Evolutionary conservation across 2,113 vertebrate genomes (phyloP), one percentile per base, ranked within the genome.

Genomic region (Sander vitreus): DNA sequence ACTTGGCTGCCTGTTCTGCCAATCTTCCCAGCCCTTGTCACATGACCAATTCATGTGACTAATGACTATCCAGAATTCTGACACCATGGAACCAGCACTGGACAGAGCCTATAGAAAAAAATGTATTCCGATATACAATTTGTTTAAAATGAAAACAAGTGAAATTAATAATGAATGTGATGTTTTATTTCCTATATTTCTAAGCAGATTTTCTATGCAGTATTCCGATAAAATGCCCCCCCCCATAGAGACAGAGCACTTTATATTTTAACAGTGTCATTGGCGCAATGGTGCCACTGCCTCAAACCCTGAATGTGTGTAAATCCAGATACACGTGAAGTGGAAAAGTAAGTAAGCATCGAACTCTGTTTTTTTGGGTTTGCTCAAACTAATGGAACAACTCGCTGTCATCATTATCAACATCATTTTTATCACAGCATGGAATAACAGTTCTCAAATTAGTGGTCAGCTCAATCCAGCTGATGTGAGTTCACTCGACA

Each of bases 401-500:
- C 48, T 72, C 16, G 69, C 51, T 59, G 1, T 18, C 21, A 64
- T 76, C 55, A 12, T 71, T 48, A 67, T 6, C 58, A 64, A 3
- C 14, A 4, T 63, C 16, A 15, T 83, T 48, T 73, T 84, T 30
- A 78, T 55, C 51, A 12, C 30, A 51, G 30, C 23, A 5, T 47
- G 36, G 39, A 82, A 62, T 43, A 53, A 72, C 65, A 64, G 63
- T 63, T 84, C 47, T 43, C 23, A 55, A 25, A 69, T 14, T 39
- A 19, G 59, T 13, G 4, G 11, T 62, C 51, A 74, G 59, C 57
- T 70, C 23, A 55, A 25, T 45, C 58, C 33, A 67, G 7, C 36
- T 39, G 63, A 62, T 2, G 45, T 58, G 64, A 43, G 21, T 87
- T 83, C 57, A 75, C 39, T 62, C 30, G 33, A 25, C 62, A 39